These are phyloP conservation scores for Gambusia yucatana DNA, from an alignment of 2,797 vertebrate species.

Conservation along the genomic window DNA sequence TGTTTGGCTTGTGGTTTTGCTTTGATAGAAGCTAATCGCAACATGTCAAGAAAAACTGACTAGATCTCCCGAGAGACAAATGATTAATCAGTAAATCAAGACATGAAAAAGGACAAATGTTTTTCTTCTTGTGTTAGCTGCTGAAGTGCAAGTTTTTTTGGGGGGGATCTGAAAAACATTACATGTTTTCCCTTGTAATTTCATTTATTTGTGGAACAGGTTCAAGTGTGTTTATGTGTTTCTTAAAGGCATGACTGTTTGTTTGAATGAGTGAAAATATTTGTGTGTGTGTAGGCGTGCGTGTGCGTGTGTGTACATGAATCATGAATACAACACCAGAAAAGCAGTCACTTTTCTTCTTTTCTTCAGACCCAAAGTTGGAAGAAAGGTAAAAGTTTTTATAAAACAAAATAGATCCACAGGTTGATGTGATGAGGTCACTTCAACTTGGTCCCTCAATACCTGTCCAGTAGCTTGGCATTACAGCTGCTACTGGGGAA, in stretches of 20 bases:
- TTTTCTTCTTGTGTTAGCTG: not conserved
- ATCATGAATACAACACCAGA: slow-evolving; percentile 24
- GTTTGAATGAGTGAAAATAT: slow-evolving; percentile 26
- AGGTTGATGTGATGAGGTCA: not conserved
- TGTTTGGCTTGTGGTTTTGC: slow-evolving; percentile 49
- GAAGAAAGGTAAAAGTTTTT: not conserved
- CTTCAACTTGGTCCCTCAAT: not conserved
- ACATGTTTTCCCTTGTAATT: not conserved
- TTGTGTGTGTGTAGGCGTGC: not conserved
- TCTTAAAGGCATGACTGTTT: slow-evolving; percentile 16
- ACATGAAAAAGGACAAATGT: slow-evolving; percentile 24
- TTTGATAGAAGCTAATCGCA: slow-evolving; percentile 59
- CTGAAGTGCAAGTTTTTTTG: not conserved
- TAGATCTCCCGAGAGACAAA: slow-evolving; percentile 32
- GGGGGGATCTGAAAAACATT: too few relatives aligned
- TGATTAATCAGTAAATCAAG: slow-evolving; percentile 43
- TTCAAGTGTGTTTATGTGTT: slow-evolving; percentile 19
- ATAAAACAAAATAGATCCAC: not conserved
- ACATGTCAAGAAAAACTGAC: slow-evolving; percentile 48
- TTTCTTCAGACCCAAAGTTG: not conserved
- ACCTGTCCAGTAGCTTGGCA: not conserved
- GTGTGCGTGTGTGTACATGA: slow-evolving; percentile 17
- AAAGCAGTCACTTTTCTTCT: slow-evolving; percentile 9
- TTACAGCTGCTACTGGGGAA: not conserved
- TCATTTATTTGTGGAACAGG: slow-evolving; percentile 18